Conservation (phyloP, 2,113 vertebrate species). For the Chrysochloris asiatica region DNA sequence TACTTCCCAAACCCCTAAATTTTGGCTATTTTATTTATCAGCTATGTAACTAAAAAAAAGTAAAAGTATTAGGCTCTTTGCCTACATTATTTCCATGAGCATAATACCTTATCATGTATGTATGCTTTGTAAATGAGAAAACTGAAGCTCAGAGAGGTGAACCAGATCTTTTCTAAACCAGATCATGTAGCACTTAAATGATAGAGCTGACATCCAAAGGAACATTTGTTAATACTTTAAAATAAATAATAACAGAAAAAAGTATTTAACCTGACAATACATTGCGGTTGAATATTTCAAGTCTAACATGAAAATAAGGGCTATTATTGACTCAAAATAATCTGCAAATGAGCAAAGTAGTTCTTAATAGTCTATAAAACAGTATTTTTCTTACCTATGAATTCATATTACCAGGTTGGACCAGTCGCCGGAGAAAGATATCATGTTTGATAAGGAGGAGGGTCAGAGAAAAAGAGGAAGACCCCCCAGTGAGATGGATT, state of each 20-base stretch:
- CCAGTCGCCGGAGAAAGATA: too few species aligned
- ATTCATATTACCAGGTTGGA: too few species aligned
- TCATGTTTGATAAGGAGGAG: too few species aligned
- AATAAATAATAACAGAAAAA: conserved; percentile 11
- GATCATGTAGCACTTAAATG: not conserved
- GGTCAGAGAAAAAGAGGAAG: too few species aligned
- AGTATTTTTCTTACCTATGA: not conserved
- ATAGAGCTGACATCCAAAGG: not conserved
- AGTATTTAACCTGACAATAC: not conserved
- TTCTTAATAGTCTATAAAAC: not conserved
- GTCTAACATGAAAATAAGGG: not conserved
- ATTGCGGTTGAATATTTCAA: not conserved
- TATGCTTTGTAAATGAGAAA: not conserved
- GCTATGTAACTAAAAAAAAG: not conserved
- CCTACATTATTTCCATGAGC: not conserved
- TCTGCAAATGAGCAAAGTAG: not conserved
- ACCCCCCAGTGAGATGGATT: too few species aligned
- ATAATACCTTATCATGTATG: not conserved
- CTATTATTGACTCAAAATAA: not conserved
- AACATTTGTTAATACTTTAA: conserved; percentile 4
- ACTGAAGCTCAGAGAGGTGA: not conserved
- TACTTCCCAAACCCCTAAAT: not conserved
- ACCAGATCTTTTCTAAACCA: not conserved
- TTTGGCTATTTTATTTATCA: not conserved
- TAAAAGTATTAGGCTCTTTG: not conserved